phyloP scores from a whole-genome alignment of 2,113 vertebrate genomes.

The Mobula birostris region DNA sequence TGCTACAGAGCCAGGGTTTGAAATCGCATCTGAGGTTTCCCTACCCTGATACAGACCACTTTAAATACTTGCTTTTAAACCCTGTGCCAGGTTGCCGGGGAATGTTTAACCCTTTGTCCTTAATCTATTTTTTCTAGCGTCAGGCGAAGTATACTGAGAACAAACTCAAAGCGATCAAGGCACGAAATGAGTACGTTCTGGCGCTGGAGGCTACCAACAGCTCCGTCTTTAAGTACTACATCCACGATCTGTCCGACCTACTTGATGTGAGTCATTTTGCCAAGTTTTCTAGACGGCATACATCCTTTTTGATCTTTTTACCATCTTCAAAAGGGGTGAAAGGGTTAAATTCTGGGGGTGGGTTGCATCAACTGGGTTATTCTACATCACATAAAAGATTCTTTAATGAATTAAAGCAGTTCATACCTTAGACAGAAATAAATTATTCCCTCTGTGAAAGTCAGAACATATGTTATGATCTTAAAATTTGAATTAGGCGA shows the following conservation, averaged over 20 bases:
- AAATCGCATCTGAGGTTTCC: not conserved
- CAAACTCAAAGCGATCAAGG: slow-evolving; percentile 93
- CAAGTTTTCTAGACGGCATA: not conserved
- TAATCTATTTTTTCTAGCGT: slow-evolving; percentile 61
- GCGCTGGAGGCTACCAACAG: slow-evolving; percentile 92
- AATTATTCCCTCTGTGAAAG: not conserved
- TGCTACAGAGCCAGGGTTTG: not conserved
- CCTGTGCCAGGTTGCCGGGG: not conserved
- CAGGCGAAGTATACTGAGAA: slow-evolving; percentile 98
- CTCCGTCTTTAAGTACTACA: slow-evolving; percentile 98
- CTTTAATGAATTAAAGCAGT: not conserved
- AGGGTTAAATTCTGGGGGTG: slow-evolving; percentile 38
- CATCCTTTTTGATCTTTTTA: slow-evolving; percentile 31
- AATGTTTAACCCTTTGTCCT: not conserved
- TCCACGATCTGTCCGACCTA: slow-evolving; percentile 94
- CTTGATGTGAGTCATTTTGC: slow-evolving; percentile 80
- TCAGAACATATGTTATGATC: not conserved
- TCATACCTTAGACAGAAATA: not conserved
- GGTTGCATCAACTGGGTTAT: not conserved
- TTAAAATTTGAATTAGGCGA: not conserved
- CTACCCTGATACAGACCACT: not conserved
- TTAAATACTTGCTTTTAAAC: not conserved
- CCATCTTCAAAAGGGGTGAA: slow-evolving; percentile 90
- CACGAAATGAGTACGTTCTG: slow-evolving; percentile 90
- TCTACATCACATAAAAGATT: not conserved